These are phyloP conservation scores for Miniopterus natalensis DNA, from an alignment of 2,113 vertebrate genomes.

Conservation along the genomic window DNA sequence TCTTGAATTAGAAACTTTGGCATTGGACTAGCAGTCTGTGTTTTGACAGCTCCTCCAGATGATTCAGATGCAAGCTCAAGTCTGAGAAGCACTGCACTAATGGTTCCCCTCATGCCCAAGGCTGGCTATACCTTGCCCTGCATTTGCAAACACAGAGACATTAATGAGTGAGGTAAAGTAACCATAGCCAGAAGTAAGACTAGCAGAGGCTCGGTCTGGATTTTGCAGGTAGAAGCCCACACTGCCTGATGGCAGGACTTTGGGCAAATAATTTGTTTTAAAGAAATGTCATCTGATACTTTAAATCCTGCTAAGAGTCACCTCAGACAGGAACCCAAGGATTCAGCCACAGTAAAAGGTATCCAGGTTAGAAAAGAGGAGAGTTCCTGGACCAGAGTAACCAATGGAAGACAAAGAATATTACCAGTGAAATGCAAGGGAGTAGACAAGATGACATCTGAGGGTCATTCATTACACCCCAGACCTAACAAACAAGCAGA, in stretches of 20 bases:
- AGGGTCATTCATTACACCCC: background rate
- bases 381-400: background rate
- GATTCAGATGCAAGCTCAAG: background rate
- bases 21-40: background rate
- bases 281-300: background rate
- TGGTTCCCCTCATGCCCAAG: background rate
- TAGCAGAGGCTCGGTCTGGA: background rate
- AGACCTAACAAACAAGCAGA: background rate
- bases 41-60: background rate
- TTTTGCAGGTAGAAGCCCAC: background rate
- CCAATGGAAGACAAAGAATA: background rate
- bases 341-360: background rate
- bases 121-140: background rate
- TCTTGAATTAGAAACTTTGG: background rate
- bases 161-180: background rate
- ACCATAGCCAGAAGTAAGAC: background rate
- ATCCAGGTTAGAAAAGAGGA: background rate
- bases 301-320: conserved; percentile 9
- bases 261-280: background rate
- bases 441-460: background rate
- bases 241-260: background rate
- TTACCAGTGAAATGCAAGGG: background rate
- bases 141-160: background rate
- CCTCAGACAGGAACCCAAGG: background rate
- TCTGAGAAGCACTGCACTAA: background rate